Percentiles rank a stretch among this genome's conserved stretches.
Evolutionary conservation across 30 jellyfish, hydroid and myxozoan genomes (phyloP).

Genomic region (Aurelia sp.): DNA sequence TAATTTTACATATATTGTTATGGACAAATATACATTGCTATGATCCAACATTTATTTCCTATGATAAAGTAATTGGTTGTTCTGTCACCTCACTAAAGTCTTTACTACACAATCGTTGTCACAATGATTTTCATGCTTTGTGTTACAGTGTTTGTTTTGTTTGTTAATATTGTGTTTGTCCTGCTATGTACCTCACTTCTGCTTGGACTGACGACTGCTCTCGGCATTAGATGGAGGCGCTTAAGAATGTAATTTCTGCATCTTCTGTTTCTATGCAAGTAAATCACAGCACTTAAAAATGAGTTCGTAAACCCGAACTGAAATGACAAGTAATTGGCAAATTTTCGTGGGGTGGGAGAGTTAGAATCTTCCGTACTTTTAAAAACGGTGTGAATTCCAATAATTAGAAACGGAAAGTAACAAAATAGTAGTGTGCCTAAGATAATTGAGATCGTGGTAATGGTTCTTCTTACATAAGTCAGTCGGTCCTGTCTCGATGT

Average conservation of each 20-base stretch:
- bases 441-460: slow-evolving; percentile 20
- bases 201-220: too few relatives aligned
- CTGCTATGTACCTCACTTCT: too few relatives aligned
- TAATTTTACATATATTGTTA: too few relatives aligned
- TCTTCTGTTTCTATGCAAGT: slow-evolving; percentile 30
- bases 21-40: too few relatives aligned
- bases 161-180: too few relatives aligned
- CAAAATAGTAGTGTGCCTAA: slow-evolving; percentile 28
- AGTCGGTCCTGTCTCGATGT: slow-evolving; percentile 2
- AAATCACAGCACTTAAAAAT: slow-evolving; percentile 43
- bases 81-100: too few relatives aligned
- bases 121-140: too few relatives aligned
- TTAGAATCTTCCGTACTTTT: not conserved
- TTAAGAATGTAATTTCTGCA: slow-evolving; percentile 9
- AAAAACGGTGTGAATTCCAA: slow-evolving; percentile 40
- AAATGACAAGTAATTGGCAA: slow-evolving; percentile 47
- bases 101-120: too few relatives aligned
- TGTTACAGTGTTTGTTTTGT: too few relatives aligned
- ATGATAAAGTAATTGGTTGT: too few relatives aligned
- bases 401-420: slow-evolving; percentile 45
- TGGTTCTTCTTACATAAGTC: slow-evolving; percentile 43
- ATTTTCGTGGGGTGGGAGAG: slow-evolving; percentile 32
- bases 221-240: too few relatives aligned
- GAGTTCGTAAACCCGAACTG: slow-evolving; percentile 56
- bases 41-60: too few relatives aligned